Percentiles rank a stretch among this genome's conserved stretches.
Evolutionary conservation across 2,113 vertebrate genomes (phyloP).

Genomic region (Rhabdornis inornatus): DNA sequence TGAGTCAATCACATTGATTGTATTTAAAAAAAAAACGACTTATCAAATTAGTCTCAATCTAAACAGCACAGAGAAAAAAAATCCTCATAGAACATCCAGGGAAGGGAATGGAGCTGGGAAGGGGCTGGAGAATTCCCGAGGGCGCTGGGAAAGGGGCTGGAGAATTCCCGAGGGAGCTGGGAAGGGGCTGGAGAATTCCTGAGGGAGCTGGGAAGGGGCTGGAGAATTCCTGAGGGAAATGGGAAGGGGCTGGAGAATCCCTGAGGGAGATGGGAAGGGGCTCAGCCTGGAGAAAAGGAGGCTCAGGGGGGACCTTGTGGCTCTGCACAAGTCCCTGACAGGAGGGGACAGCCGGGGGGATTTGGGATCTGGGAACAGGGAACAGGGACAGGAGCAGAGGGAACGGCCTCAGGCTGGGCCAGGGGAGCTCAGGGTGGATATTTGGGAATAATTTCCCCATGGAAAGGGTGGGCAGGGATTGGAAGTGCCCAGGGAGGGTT

Average conservation of each 20-base stretch:
- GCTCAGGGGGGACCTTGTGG: not conserved
- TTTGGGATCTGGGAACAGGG: not conserved
- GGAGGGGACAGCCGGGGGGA: not conserved
- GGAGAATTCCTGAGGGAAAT: not conserved
- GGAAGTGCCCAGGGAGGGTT: not conserved
- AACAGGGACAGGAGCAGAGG: not conserved
- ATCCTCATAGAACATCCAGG: not conserved
- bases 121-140: not conserved
- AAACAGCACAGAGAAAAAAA: not conserved
- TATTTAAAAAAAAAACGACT: not conserved
- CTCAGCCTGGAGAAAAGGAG: not conserved
- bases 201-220: not conserved
- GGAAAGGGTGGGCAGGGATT: not conserved
- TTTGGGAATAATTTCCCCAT: not conserved
- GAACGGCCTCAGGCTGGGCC: not conserved
- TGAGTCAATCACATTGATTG: not conserved
- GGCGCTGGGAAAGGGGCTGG: not conserved
- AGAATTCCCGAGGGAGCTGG: not conserved
- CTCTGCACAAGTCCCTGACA: not conserved
- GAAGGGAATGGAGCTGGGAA: fast-evolving
- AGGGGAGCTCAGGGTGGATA: not conserved
- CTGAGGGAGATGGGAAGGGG: not conserved
- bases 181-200: not conserved
- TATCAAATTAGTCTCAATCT: not conserved
- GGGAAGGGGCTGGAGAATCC: not conserved